Base-by-base conservation (phyloP, 2,113 vertebrate species). In the Apodemus sylvaticus region DNA sequence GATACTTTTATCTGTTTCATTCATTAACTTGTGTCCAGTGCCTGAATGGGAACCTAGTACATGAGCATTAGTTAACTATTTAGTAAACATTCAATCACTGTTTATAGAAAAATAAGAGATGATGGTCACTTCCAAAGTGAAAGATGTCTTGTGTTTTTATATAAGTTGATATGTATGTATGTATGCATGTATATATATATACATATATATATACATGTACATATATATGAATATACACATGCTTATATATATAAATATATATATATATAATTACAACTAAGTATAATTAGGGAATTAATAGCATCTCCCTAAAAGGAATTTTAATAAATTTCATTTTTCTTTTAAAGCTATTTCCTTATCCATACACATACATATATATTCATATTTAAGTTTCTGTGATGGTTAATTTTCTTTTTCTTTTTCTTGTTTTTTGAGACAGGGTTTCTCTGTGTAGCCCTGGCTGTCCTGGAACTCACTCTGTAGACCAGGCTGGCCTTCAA, bases 321-420 rank as follows among this genome's bases (percentile, higher is more conserved):
- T 88, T 74, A 39, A 60, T 93, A 64, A 70, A 34, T 89, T 68
- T 55, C 39, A 58, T 76, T 26, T 26, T 68, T 95, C 68, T 89
- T 58, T 82, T 89, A 83, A 92, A 92, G 39, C 58, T 34, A 24
- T 60, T 83, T 89, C 31, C 58, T 51, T 89, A 89, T 53, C 92
- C 42, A 20, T 51, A 78, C 26, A 58, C 8, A 87, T 29, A 79
- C 8, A 66, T 7, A 53, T 20, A 83, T 20, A 83, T 29, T 58
- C 4, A 92, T 14, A 94, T 48, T 53, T 31, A 77, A 81, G 26
- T 53, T 73, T 13, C 7, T 39, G n/a, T 73, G n/a, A 73, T 73
- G n/a, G n/a, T 73, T 73, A 73, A 39, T 73, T 73, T 73, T n/a
- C n/a, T n/a, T n/a, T n/a, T n/a, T n/a, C n/a, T n/a, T n/a, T n/a